Evolutionary conservation across 2,113 vertebrate genomes (phyloP), one percentile per base, ranked within the genome.

Genomic region (Hypomesus transpacificus): DNA sequence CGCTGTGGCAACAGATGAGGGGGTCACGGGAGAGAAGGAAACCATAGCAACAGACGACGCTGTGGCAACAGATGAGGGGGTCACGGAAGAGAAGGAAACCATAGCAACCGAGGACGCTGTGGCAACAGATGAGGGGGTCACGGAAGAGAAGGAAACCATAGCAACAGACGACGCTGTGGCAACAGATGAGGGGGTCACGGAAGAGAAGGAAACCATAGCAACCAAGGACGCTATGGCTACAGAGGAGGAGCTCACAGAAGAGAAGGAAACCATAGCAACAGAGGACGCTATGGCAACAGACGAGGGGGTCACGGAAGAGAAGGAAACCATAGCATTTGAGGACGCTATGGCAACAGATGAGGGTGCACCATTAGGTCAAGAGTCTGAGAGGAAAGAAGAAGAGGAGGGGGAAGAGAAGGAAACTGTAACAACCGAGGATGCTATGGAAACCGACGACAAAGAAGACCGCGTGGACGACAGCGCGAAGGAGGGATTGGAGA

Each of bases 401-500:
- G 53, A 66, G 53, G 46, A 1, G 6, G 17, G n/a, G n/a, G 3
- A 17, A 56, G 26, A 53, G 66, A 54, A 24, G 60, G 59, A 57
- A 50, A 59, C 18, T 16, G 18, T 26, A 28, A 61, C 4, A 66
- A 57, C 71, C 4, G 66, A 58, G n/a, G 51, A 63, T 6, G 58
- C 58, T 31, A 28, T 51, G 68, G 63, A 70, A 66, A 67, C 9
- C 14, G 65, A 67, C 46, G 85, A 86, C 83, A 83, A 83, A 79
- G 83, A 83, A 65, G 71, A 31, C 66, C 72, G 69, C 71, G 56
- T 76, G 77, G 83, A 83, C 61, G 71, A 31, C 66, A 72, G 67
- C 71, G 56, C 75, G 77, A 79, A 70, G 79, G 86, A 87, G 34
- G 80, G 7, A 50, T 66, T 77, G 9, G 82, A 69, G 62, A 7